phyloP scores from a whole-genome alignment of 2,888 invertebrate genomes.

The Macrophya annulata region DNA sequence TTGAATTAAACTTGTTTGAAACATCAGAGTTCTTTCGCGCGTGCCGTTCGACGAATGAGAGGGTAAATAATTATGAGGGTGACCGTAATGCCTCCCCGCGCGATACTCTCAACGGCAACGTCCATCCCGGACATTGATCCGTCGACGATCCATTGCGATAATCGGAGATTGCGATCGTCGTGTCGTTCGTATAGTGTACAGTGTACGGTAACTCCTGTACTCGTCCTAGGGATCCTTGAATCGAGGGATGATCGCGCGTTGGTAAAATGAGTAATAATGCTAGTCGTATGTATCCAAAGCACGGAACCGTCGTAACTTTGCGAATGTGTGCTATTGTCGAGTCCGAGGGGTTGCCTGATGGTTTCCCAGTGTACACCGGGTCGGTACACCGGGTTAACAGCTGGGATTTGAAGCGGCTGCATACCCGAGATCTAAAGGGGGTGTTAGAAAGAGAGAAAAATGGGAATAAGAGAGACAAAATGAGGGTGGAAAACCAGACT shows the following conservation, averaged over 20 bases:
- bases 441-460: not conserved
- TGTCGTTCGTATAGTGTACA: not conserved
- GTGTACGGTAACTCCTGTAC: not conserved
- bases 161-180: constrained; percentile 25
- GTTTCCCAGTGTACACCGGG: constrained; percentile 22
- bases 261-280: constrained; percentile 57
- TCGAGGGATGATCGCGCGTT: constrained; percentile 44
- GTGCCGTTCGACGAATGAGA: not conserved
- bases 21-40: not conserved
- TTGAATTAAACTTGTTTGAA: constrained; percentile 9
- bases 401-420: constrained; percentile 38
- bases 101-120: not conserved
- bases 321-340: constrained; percentile 57
- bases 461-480: constrained; percentile 43
- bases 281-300: constrained; percentile 60
- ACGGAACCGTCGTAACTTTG: constrained; percentile 61
- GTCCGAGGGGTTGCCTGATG: constrained; percentile 57
- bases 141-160: constrained; percentile 5
- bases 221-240: constrained; percentile 41
- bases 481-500: constrained; percentile 57
- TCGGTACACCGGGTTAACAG: constrained; percentile 39
- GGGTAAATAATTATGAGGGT: not conserved
- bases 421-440: constrained; percentile 22
- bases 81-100: not conserved
- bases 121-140: constrained; percentile 12